phyloP scores from a whole-genome alignment of 2,888 invertebrate genomes.

The Lissocephala sabroskyi region DNA sequence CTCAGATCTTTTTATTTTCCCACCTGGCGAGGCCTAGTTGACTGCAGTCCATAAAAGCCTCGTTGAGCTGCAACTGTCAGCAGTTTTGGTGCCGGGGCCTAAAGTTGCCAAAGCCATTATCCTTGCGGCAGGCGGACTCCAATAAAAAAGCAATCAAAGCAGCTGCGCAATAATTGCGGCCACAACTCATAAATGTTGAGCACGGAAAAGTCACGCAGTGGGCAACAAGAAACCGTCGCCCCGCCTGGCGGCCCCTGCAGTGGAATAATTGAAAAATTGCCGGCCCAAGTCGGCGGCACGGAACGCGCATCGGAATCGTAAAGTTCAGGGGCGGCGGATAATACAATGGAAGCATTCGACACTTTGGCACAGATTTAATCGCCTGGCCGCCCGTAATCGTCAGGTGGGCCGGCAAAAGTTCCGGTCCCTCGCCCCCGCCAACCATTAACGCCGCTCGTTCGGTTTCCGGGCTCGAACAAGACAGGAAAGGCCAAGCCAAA shows the following conservation, averaged over 20 bases:
- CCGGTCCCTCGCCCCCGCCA: constrained; percentile 2
- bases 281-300: background rate
- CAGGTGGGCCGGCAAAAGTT: constrained; percentile 1
- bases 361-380: constrained; percentile 14
- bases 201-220: background rate
- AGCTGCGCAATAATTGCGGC: background rate
- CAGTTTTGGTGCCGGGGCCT: too few relatives aligned
- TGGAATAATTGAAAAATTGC: background rate
- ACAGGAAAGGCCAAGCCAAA: background rate
- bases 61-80: too few relatives aligned
- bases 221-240: too few relatives aligned
- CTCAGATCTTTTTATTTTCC: too few relatives aligned
- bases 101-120: background rate
- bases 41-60: too few relatives aligned
- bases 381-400: constrained; percentile 4
- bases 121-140: background rate
- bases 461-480: background rate
- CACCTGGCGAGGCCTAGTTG: too few relatives aligned
- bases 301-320: background rate
- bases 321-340: background rate
- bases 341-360: constrained; percentile 1
- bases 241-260: too few relatives aligned
- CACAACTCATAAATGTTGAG: too few relatives aligned
- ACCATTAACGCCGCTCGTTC: constrained; percentile 2
- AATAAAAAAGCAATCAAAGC: background rate